phyloP scores from a whole-genome alignment of 1,140 invertebrate genomes.

The Apis cerana region DNA sequence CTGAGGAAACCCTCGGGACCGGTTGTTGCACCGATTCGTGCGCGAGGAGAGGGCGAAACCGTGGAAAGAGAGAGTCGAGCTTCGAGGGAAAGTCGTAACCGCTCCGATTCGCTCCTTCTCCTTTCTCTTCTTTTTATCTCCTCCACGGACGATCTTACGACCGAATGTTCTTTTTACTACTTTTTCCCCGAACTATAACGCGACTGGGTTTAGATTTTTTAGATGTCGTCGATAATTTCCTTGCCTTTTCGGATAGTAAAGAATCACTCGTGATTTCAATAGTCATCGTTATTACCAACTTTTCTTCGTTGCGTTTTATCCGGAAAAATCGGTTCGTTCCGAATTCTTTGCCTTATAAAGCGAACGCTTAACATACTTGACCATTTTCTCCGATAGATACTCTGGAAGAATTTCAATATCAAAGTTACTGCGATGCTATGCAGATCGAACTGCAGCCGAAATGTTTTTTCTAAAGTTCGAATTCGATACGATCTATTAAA shows the following conservation, averaged over 20 bases:
- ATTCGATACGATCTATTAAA: no score
- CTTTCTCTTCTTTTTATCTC: neutral
- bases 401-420: constrained; percentile 17
- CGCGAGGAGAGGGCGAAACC: no score
- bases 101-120: constrained; percentile 51
- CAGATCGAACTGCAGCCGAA: neutral
- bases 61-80: neutral
- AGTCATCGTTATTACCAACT: no score
- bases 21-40: constrained; percentile 6
- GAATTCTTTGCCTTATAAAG: neutral
- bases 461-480: neutral
- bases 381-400: neutral
- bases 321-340: neutral
- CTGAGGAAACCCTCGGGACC: constrained; percentile 28
- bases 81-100: constrained; percentile 58
- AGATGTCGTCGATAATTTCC: no score
- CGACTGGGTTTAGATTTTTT: no score
- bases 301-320: constrained; percentile 18
- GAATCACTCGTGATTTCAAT: no score
- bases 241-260: no score
- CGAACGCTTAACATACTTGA: neutral
- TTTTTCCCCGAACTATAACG: neutral
- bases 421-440: neutral
- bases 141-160: no score
- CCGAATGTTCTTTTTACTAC: no score